These are phyloP conservation scores for Sciurus niger DNA, from an alignment of 2,113 vertebrate species.

Conservation along the genomic window DNA sequence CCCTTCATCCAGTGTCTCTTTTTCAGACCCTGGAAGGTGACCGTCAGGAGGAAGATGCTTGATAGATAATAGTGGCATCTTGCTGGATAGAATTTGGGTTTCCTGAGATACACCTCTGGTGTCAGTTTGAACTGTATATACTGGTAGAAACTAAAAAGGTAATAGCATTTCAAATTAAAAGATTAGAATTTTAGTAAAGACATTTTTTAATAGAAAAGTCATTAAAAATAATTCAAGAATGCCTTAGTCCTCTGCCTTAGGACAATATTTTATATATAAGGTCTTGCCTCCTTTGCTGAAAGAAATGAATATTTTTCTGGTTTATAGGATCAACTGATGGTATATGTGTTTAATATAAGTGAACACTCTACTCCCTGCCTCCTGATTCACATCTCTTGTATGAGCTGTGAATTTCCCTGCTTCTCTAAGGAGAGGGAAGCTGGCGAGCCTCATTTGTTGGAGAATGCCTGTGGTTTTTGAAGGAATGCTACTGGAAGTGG, in stretches of 20 bases:
- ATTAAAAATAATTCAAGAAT: conserved; percentile 39
- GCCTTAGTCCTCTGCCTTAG: background rate
- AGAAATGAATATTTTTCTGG: background rate
- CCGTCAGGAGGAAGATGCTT: background rate
- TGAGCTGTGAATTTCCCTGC: background rate
- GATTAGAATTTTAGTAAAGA: background rate
- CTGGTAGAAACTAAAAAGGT: background rate
- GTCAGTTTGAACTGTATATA: background rate
- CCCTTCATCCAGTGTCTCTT: background rate
- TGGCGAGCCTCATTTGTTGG: background rate
- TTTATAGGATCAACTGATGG: background rate
- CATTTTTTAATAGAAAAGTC: background rate
- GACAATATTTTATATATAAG: background rate
- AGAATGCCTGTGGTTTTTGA: background rate
- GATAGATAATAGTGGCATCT: background rate
- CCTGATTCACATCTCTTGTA: background rate
- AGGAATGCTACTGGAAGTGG: background rate
- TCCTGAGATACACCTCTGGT: background rate
- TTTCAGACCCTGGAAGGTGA: background rate
- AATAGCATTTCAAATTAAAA: background rate
- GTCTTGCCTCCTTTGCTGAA: background rate
- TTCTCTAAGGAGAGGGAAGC: background rate
- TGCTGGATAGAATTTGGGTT: background rate
- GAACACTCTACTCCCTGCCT: background rate
- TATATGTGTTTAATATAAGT: background rate